Evolutionary conservation across 2,113 vertebrate species (phyloP).

Genomic region (Tamias sibiricus): DNA sequence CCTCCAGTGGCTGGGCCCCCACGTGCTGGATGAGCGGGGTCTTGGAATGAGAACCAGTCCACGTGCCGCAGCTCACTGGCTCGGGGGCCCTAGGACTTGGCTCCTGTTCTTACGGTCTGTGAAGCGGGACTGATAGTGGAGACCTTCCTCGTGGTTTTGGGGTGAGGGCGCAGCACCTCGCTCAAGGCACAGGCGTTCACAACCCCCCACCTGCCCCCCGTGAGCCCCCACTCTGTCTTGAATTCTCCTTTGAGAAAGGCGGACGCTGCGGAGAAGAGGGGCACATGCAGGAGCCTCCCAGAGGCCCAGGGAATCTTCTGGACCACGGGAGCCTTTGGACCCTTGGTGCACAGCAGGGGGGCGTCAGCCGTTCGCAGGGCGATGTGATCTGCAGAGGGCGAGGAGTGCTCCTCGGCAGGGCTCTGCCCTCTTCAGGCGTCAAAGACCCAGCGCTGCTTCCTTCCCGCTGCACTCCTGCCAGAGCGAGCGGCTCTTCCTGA

Average conservation of each 20-base stretch:
- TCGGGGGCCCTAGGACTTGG: accelerated
- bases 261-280: background rate
- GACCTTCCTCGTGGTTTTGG: background rate
- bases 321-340: accelerated
- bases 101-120: background rate
- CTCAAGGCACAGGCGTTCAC: background rate
- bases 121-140: background rate
- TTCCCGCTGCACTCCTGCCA: background rate
- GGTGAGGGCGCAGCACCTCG: background rate
- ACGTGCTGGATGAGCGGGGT: background rate
- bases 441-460: background rate
- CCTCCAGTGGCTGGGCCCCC: background rate
- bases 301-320: background rate
- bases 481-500: background rate
- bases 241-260: background rate
- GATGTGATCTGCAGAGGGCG: background rate
- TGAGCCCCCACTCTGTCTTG: background rate
- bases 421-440: background rate
- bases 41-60: no score
- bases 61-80: background rate
- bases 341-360: background rate
- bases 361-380: background rate
- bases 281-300: background rate
- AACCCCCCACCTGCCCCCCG: accelerated
- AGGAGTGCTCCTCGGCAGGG: no score